Base-by-base conservation (phyloP, 2,888 invertebrate genomes). In the Caenorhabditis uteleia region DNA sequence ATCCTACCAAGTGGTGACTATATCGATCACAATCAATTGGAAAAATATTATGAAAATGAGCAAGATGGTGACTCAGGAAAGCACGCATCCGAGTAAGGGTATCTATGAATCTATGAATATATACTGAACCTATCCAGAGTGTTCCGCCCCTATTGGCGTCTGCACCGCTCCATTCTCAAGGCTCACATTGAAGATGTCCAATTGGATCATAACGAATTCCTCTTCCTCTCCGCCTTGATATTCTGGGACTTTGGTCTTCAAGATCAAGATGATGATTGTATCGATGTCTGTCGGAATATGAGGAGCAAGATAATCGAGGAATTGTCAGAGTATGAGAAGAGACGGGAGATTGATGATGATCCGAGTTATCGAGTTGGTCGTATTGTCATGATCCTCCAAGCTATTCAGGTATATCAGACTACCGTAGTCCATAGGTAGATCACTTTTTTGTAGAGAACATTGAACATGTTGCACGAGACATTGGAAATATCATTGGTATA, bases 251-350 rank as follows among this genome's bases (percentile, higher is more conserved):
- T 47, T 33, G 59, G 58, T 58, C 42, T 59, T 4, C 51, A 48
- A 47, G 59, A 53, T n/a, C 59, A 59, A 44, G 26, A 43, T 6
- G 53, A 51, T 3, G 59, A 59, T 1, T 53, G 53, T 23, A 48
- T 59, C 1, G 59, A 50, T 25, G 36, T 59, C 18, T 59, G 59
- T 43, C 53, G 53, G 10, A 12, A 18, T 6, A 48, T 48, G 47
- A 31, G 53, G 14, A 29, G 48, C 14, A 36, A 38, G 23, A 48
- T 59, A 6, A 48, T 59, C 34, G 53, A 53, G 26, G 59, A 59
- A 26, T 53, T 59, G n/a, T 48, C 53, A 1, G 53, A 59, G 27
- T 59, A 59, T 27, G 59, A 59, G 48, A 59, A 59, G 25, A 59
- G 53, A 38, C 39, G 48, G 21, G 36, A 53, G 18, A 48, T 59